Conservation (phyloP, 2,797 vertebrate species). For the Apodemus agrarius region DNA sequence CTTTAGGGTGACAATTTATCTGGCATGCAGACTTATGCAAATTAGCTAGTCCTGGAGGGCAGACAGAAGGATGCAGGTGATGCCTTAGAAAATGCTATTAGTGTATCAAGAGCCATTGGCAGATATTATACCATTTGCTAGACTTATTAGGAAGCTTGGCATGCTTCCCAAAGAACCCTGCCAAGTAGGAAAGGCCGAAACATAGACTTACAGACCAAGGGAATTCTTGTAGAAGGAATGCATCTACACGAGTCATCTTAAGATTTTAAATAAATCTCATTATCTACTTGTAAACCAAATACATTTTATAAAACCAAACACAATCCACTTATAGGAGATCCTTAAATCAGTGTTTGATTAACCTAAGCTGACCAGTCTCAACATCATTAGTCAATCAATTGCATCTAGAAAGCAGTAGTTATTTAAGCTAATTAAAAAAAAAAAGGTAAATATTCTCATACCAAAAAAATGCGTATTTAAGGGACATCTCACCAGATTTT, state of each 20-base stretch:
- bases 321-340: conserved; percentile 41
- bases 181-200: neutral
- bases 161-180: neutral
- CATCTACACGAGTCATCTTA: neutral
- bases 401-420: conserved; percentile 46
- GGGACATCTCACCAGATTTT: neutral
- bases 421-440: conserved; percentile 5
- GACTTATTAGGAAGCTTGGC: neutral
- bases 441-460: conserved; percentile 54
- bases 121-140: neutral
- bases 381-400: conserved; percentile 53
- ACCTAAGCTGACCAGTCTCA: conserved; percentile 36
- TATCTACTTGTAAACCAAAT: conserved; percentile 49
- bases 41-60: neutral
- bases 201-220: neutral
- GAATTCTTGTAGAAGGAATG: neutral
- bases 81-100: neutral
- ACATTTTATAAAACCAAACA: conserved; percentile 57
- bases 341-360: conserved; percentile 63
- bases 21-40: neutral
- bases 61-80: neutral
- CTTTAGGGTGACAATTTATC: neutral
- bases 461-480: conserved; percentile 7
- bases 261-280: conserved; percentile 47
- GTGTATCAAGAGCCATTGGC: neutral